These are phyloP conservation scores for Octodon degus DNA, from an alignment of 2,113 vertebrate genomes.

Conservation along the genomic window DNA sequence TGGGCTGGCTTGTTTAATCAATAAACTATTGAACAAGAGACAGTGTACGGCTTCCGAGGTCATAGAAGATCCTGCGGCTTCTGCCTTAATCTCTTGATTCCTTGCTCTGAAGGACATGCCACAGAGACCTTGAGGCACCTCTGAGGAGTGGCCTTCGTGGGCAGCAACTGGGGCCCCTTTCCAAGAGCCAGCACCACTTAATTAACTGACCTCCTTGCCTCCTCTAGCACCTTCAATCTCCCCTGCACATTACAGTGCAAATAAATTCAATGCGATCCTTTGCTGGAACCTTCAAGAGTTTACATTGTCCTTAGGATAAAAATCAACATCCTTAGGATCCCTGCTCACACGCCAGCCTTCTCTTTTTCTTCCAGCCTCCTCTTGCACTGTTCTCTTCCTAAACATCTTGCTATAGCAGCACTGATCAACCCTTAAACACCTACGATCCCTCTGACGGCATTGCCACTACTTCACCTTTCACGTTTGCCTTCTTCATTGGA, in stretches of 20 bases:
- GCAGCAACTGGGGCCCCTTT: background rate
- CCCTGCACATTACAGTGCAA: background rate
- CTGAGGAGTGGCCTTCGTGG: background rate
- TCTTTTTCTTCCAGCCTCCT: background rate
- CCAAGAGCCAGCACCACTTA: background rate
- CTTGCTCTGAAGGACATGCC: background rate
- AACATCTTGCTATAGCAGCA: background rate
- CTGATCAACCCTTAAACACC: background rate
- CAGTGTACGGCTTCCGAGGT: background rate
- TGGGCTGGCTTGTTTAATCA: background rate
- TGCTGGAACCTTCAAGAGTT: background rate
- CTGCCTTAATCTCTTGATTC: background rate
- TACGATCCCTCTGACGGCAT: background rate
- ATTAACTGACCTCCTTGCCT: background rate
- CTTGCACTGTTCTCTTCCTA: background rate
- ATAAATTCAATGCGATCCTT: conserved; percentile 26
- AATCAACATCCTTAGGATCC: background rate
- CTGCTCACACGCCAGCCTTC: background rate
- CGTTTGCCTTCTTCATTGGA: background rate
- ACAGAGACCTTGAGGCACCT: background rate
- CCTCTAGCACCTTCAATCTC: background rate
- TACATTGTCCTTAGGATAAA: background rate
- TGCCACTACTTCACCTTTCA: background rate
- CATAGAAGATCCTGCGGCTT: conserved; percentile 3
- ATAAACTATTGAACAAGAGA: conserved; percentile 18